A percentile compares a stretch with the other conserved stretches of the same genome.
phyloP scores from a whole-genome alignment of 2,888 invertebrate genomes.

The Ophion obscuratus region DNA sequence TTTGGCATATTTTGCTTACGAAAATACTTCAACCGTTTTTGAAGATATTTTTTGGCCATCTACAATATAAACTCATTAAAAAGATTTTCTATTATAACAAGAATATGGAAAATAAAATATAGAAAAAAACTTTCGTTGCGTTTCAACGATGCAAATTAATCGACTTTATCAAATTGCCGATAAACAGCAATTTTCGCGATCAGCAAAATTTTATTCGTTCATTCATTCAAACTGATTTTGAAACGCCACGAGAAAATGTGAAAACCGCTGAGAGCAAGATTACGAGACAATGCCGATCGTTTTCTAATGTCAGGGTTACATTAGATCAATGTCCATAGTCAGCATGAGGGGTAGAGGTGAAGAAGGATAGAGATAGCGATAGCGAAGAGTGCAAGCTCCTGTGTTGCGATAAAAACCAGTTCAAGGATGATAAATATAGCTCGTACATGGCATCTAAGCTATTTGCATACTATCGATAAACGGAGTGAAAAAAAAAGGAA shows the following conservation, averaged over 20 bases:
- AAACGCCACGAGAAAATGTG: not conserved
- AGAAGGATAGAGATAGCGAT: not conserved
- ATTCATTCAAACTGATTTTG: no score
- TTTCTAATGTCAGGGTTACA: constrained; percentile 57
- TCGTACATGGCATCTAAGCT: not conserved
- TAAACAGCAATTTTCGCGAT: no score
- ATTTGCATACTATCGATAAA: constrained; percentile 29
- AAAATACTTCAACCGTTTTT: no score
- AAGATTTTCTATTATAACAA: no score
- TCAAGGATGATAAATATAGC: constrained; percentile 16
- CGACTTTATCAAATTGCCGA: no score
- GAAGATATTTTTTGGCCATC: no score
- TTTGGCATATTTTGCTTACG: no score
- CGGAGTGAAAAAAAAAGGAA: constrained; percentile 5
- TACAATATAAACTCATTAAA: no score
- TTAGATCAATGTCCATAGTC: constrained; percentile 51
- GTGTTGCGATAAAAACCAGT: constrained; percentile 1
- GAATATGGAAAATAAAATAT: no score
- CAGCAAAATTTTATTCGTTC: no score
- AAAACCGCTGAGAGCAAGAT: constrained; percentile 1
- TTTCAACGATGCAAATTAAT: no score
- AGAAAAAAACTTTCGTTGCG: no score
- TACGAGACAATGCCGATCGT: constrained; percentile 5
- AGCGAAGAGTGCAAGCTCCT: constrained; percentile 24
- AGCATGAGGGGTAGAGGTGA: not conserved